Evolutionary conservation across 2,888 invertebrate species (phyloP).

Genomic region (Aphidius colemani): DNA sequence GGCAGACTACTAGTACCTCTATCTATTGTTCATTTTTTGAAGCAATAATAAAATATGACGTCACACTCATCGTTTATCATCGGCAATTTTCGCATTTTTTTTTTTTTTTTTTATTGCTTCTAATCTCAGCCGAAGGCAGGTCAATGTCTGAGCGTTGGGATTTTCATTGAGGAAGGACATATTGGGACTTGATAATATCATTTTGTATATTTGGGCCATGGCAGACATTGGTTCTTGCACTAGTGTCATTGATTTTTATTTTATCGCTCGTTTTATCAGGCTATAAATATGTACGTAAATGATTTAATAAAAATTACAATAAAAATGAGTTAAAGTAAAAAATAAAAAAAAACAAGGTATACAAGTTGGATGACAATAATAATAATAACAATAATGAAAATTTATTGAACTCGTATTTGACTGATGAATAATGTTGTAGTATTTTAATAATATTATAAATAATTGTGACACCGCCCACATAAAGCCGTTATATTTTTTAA

Average conservation of each 20-base stretch:
- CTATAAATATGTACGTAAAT: too few species aligned
- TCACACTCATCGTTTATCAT: slow-evolving; percentile 40
- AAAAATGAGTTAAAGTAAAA: not conserved
- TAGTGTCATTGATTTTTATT: not conserved
- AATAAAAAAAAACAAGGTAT: not conserved
- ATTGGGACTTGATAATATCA: too few species aligned
- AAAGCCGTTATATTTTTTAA: not conserved
- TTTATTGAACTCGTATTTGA: not conserved
- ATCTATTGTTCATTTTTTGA: too few species aligned
- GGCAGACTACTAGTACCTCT: too few species aligned
- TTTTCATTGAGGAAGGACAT: slow-evolving; percentile 32
- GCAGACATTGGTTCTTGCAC: not conserved
- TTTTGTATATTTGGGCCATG: too few species aligned
- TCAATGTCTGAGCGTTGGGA: slow-evolving; percentile 66
- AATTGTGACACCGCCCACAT: slow-evolving; percentile 29
- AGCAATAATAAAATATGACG: slow-evolving; percentile 36
- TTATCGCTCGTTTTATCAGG: too few species aligned
- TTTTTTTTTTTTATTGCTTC: slow-evolving; percentile 66
- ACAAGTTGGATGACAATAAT: not conserved
- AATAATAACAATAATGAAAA: not conserved
- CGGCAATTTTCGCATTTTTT: slow-evolving; percentile 49
- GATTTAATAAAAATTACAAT: not conserved
- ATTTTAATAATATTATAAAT: not conserved
- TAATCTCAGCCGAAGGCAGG: slow-evolving; percentile 70
- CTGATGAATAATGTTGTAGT: slow-evolving; percentile 6